Evolutionary conservation across 2,888 invertebrate species (phyloP).

Genomic region (Conchocele bisecta): DNA sequence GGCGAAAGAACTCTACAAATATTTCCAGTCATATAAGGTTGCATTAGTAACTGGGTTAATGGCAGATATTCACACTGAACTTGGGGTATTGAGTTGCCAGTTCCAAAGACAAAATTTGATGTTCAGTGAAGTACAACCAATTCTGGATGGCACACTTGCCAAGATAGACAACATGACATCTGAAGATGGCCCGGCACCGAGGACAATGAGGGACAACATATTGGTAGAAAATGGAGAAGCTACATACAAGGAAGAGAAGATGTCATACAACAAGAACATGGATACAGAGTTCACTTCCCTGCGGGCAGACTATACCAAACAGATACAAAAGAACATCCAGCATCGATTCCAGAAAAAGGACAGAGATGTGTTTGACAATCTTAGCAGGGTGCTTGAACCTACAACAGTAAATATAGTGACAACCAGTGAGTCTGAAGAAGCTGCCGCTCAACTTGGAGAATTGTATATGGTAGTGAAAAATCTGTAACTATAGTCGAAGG

Average conservation of each 20-base stretch:
- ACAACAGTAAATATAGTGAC: not conserved
- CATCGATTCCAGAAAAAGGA: slow-evolving; percentile 28
- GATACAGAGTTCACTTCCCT: slow-evolving; percentile 29
- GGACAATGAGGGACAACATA: not conserved
- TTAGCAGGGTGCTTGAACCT: slow-evolving; percentile 25
- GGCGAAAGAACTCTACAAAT: slow-evolving; percentile 18
- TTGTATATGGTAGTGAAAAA: slow-evolving; percentile 33
- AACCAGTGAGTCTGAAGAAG: not conserved
- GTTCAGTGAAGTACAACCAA: slow-evolving; percentile 33
- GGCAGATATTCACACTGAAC: slow-evolving; percentile 27
- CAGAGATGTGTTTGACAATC: slow-evolving; percentile 17
- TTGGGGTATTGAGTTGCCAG: slow-evolving; percentile 9
- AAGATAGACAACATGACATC: slow-evolving; percentile 11
- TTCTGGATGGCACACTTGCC: slow-evolving; percentile 22
- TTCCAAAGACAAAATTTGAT: slow-evolving; percentile 28
- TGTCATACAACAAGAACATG: slow-evolving; percentile 6
- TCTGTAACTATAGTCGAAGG: slow-evolving; percentile 10
- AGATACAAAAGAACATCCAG: slow-evolving; percentile 31
- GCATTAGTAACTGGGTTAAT: slow-evolving; percentile 23
- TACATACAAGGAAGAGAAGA: slow-evolving; percentile 21
- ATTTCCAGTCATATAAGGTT: slow-evolving; percentile 24
- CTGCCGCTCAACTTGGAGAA: not conserved
- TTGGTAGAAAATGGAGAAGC: not conserved
- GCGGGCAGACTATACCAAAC: slow-evolving; percentile 8
- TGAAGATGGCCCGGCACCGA: slow-evolving; percentile 9